Conservation (phyloP, 2,113 vertebrate genomes). For the Pleuronectes platessa region DNA sequence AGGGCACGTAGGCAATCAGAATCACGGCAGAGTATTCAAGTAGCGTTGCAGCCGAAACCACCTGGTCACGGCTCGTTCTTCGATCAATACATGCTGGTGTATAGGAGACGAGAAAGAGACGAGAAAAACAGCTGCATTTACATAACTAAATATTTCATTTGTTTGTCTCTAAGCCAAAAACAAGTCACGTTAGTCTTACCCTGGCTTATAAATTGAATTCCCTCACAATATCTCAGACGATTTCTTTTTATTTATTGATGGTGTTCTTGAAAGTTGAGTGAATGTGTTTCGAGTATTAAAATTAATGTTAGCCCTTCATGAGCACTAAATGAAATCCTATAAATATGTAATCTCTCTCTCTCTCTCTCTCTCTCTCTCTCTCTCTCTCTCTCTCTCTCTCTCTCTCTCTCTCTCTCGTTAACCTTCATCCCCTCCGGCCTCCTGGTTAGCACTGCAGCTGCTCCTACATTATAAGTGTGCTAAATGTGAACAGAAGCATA, state of each 20-base stretch:
- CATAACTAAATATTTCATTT: constrained; percentile 37
- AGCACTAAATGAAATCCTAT: constrained; percentile 56
- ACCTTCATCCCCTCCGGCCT: constrained; percentile 74
- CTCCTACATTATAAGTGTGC: constrained; percentile 73
- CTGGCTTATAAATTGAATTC: constrained; percentile 43
- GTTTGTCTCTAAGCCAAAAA: constrained; percentile 23
- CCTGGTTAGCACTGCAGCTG: constrained; percentile 76
- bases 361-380: constrained; percentile 35
- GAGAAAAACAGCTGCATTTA: background rate
- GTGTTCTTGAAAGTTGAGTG: constrained; percentile 47
- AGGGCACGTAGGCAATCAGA: constrained; percentile 18
- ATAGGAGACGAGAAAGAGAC: background rate
- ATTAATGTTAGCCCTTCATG: constrained; percentile 34
- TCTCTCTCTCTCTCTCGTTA: constrained; percentile 55
- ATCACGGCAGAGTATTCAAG: constrained; percentile 4
- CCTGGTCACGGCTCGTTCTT: constrained; percentile 12
- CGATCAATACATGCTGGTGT: background rate
- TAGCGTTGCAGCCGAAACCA: constrained; percentile 6
- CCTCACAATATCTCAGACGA: constrained; percentile 7
- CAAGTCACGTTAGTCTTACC: background rate
- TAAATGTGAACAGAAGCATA: constrained; percentile 82
- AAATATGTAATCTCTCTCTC: constrained; percentile 38
- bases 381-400: constrained; percentile 47
- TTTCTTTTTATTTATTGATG: constrained; percentile 33
- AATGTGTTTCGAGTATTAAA: constrained; percentile 29